Base-by-base conservation (phyloP, 2,797 vertebrate genomes). In the Podarcis lilfordi region DNA sequence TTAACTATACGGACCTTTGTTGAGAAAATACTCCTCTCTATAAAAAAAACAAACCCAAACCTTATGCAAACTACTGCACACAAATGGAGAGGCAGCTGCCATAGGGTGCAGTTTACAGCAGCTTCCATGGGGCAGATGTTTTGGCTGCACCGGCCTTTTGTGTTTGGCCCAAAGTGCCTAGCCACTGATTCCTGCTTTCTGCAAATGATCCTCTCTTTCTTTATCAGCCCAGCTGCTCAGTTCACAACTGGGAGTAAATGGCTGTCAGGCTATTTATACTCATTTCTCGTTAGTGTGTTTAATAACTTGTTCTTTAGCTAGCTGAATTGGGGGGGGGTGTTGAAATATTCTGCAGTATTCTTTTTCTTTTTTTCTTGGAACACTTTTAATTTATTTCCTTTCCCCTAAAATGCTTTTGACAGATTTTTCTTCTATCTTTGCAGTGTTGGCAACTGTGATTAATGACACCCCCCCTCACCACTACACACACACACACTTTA, bases 181-280 rank as follows among this genome's bases (percentile, higher is more conserved):
- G 94, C 94, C 91, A 93, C 95, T 93, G 95, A 94, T 95, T 95
- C 95, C 96, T 94, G 91, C 85, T 94, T 92, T 90, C 66, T 86
- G 89, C 32, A 92, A 96, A 95, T 89, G 94, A 95, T 92, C 95
- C 85, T 45, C 84, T 84, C 96, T 97, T 97, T 97, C 95, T 96
- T 95, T 96, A 93, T 93, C 92, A 92, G 90, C 92, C 94, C 96
- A 96, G 96, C 96, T 97, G 96, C 96, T 94, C 86, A 90, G 94
- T 93, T 94, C 93, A 84, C 94, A 86, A 90, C 95, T 84, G 21
- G 85, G 61, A 88, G 79, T 95, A 96, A 94, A 96, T 94, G 96
- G 95, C 92, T 94, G 95, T 92, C 94, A 87, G 92, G 84, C 93
- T 96, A 94, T 96, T 96, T 94, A 92, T 86, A 92, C 85, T 89